Percentiles rank a stretch among this genome's conserved stretches.
Conservation (phyloP, 2,113 vertebrate species). For the Psophia crepitans region DNA sequence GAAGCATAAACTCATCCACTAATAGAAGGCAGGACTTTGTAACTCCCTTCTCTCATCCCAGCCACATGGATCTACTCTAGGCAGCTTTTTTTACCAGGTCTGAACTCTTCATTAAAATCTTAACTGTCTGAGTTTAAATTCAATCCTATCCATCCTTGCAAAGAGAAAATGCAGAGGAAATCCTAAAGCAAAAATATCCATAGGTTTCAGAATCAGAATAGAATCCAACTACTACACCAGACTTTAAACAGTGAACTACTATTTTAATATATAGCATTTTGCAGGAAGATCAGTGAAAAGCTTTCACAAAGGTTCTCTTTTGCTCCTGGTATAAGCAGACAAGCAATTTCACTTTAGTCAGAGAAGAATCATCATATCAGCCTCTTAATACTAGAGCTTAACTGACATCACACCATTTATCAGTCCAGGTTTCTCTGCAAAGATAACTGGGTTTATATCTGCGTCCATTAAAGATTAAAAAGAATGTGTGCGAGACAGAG, state of each 20-base stretch:
- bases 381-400: neutral
- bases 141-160: neutral
- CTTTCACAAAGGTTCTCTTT: neutral
- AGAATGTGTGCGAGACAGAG: neutral
- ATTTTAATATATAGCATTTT: constrained; percentile 11
- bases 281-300: neutral
- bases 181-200: neutral
- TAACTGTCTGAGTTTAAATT: neutral
- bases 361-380: neutral
- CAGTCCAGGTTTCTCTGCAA: neutral
- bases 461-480: neutral
- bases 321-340: neutral
- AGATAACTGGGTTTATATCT: neutral
- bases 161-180: constrained; percentile 12
- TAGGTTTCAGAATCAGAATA: neutral
- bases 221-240: neutral
- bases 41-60: neutral
- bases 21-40: neutral
- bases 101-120: neutral
- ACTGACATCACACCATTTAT: neutral
- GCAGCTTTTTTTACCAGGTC: neutral
- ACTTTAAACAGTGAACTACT: neutral
- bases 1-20: neutral
- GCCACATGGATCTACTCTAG: neutral
- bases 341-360: neutral